Evolutionary conservation across 53 echinoderm and acorn worm species (phyloP).

Genomic region (Luidia sarsii): DNA sequence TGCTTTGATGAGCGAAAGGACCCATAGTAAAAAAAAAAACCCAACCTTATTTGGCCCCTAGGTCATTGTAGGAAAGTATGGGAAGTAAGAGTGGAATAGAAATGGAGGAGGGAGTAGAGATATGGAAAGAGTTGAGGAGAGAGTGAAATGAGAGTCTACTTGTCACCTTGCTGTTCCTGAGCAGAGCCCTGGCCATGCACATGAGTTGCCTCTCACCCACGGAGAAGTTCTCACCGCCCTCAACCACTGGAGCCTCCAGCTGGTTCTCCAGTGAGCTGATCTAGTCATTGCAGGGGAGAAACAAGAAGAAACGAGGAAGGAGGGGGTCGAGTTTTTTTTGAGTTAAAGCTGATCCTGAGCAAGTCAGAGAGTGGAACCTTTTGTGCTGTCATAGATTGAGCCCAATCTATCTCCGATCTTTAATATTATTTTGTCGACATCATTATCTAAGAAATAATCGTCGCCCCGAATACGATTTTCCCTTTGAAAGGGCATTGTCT

Average conservation of each 20-base stretch:
- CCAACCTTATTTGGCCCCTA: not conserved
- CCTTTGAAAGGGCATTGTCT: not conserved
- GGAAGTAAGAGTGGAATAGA: too few relatives aligned
- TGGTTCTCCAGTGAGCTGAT: constrained; percentile 68
- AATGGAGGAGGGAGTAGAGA: too few relatives aligned
- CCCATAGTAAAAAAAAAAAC: not conserved
- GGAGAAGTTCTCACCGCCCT: constrained; percentile 94
- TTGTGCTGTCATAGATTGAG: too few relatives aligned
- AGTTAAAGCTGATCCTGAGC: too few relatives aligned
- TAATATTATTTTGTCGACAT: too few relatives aligned
- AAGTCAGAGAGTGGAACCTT: too few relatives aligned
- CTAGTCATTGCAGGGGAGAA: too few relatives aligned
- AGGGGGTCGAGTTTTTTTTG: too few relatives aligned
- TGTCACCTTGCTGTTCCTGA: constrained; percentile 88
- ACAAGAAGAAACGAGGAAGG: too few relatives aligned
- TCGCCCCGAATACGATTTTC: too few relatives aligned
- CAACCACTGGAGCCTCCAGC: constrained; percentile 75
- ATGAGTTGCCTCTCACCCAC: constrained; percentile 92
- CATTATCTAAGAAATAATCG: too few relatives aligned
- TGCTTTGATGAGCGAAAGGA: not conserved
- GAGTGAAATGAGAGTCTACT: not conserved
- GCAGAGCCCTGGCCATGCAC: constrained; percentile 91
- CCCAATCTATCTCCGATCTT: too few relatives aligned
- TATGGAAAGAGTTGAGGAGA: not conserved
- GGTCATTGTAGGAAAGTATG: not conserved